Conservation (phyloP, 2,888 invertebrate species). For the Lasioglossum malachurum region DNA sequence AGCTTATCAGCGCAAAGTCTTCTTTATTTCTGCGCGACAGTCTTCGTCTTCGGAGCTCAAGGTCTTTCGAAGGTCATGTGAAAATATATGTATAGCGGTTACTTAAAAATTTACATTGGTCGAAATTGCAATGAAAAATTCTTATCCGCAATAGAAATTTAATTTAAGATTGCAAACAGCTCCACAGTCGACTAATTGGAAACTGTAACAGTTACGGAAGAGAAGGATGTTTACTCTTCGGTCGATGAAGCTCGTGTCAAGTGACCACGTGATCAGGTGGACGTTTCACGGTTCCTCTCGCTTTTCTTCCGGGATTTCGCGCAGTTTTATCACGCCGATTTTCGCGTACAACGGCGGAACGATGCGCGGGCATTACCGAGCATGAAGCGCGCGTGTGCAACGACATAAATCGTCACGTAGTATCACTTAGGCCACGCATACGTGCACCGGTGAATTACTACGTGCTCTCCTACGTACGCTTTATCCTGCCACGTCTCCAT, state of each 20-base stretch:
- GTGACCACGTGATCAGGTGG: neutral
- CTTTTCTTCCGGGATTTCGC: constrained; percentile 23
- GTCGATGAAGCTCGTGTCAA: neutral
- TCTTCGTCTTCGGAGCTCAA: too few relatives aligned
- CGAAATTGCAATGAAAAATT: too few relatives aligned
- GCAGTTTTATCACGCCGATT: constrained; percentile 52
- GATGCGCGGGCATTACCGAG: constrained; percentile 37
- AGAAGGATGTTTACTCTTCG: neutral
- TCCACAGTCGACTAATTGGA: too few relatives aligned
- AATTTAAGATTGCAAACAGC: too few relatives aligned
- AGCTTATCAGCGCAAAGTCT: neutral
- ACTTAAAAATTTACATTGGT: too few relatives aligned
- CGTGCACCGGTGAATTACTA: constrained; percentile 70
- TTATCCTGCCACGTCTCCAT: constrained; percentile 63
- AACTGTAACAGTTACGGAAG: neutral
- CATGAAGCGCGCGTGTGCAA: constrained; percentile 54
- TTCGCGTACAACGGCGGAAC: constrained; percentile 15
- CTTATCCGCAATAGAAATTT: too few relatives aligned
- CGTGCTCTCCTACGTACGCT: constrained; percentile 54
- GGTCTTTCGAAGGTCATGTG: too few relatives aligned
- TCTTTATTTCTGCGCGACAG: neutral
- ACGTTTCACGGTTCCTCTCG: neutral
- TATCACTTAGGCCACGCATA: constrained; percentile 74
- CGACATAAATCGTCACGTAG: constrained; percentile 76
- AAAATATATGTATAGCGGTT: too few relatives aligned